Evolutionary conservation across 2,113 vertebrate genomes (phyloP).

Genomic region (Bostrychus sinensis): DNA sequence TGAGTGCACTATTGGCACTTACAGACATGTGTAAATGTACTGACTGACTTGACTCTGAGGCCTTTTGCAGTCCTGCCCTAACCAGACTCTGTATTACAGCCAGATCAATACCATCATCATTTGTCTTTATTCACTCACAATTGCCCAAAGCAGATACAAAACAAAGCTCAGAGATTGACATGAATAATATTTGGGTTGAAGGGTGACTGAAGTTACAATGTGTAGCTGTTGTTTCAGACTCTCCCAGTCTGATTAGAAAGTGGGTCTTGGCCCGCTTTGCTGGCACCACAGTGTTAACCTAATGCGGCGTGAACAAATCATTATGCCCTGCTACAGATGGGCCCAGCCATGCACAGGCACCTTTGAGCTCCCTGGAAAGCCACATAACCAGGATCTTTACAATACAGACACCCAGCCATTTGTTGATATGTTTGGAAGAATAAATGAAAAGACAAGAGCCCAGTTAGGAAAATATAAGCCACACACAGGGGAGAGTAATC

Average conservation of each 20-base stretch:
- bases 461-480: conserved; percentile 37
- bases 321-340: conserved; percentile 86
- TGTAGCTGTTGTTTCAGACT: conserved; percentile 34
- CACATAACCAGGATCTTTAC: conserved; percentile 54
- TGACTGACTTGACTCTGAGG: too few relatives aligned
- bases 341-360: conserved; percentile 82
- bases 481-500: conserved; percentile 3
- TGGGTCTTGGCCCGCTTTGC: conserved; percentile 75
- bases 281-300: conserved; percentile 83
- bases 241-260: conserved; percentile 78
- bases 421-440: conserved; percentile 40
- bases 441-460: conserved; percentile 4
- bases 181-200: conserved; percentile 17
- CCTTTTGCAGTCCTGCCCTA: too few relatives aligned
- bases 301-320: conserved; percentile 87
- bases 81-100: too few relatives aligned
- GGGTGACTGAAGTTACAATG: conserved; percentile 34
- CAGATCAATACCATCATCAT: background rate
- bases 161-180: background rate
- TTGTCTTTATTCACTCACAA: background rate
- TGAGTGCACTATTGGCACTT: too few relatives aligned
- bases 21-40: too few relatives aligned
- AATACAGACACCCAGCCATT: conserved; percentile 47
- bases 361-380: conserved; percentile 78
- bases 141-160: background rate